Evolutionary conservation across 2,797 vertebrate genomes (phyloP).

Genomic region (Danio choprae): DNA sequence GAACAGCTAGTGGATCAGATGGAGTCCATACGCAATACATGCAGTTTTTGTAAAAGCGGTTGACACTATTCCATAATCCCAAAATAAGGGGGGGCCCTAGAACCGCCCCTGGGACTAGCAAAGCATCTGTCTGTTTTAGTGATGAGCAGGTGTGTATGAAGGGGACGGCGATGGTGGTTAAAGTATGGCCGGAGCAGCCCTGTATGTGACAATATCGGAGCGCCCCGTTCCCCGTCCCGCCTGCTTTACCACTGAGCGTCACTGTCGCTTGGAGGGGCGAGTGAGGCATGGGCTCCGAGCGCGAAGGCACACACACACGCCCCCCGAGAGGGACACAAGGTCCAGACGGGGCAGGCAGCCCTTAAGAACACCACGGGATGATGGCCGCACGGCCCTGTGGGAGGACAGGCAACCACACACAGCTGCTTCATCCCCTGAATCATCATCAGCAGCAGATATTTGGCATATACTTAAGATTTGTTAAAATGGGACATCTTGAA

Average conservation of each 20-base stretch:
- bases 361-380: conserved; percentile 76
- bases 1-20: no score
- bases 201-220: conserved; percentile 47
- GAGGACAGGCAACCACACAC: conserved; percentile 78
- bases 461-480: conserved; percentile 10
- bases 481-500: neutral
- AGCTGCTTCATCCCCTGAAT: conserved; percentile 58
- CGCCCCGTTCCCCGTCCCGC: conserved; percentile 49
- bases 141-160: conserved; percentile 57
- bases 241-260: conserved; percentile 83
- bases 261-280: conserved; percentile 77
- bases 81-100: no score
- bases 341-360: conserved; percentile 83
- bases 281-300: conserved; percentile 75
- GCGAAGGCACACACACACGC: conserved; percentile 82
- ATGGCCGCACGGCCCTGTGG: conserved; percentile 80
- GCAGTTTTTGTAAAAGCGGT: no score
- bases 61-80: no score
- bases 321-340: conserved; percentile 80
- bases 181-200: conserved; percentile 45
- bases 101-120: neutral
- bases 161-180: conserved; percentile 29
- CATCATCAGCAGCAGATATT: conserved; percentile 21
- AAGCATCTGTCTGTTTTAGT: conserved; percentile 52
- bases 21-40: no score